Conservation (phyloP, 2,888 invertebrate species). For the Limnephilus auricula region DNA sequence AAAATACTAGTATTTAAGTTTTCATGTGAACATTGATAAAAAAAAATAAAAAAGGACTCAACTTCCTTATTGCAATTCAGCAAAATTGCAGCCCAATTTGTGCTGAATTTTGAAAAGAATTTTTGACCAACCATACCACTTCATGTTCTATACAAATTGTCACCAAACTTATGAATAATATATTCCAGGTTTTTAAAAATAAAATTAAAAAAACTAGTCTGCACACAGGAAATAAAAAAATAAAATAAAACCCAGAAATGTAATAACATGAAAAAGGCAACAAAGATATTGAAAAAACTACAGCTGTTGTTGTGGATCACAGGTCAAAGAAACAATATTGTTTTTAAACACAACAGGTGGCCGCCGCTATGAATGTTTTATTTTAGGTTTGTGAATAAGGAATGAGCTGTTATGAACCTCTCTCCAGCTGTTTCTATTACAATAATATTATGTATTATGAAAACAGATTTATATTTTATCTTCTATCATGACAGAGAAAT, state of each 20-base stretch:
- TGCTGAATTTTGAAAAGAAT: too few species aligned
- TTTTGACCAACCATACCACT: too few species aligned
- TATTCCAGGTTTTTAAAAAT: not conserved
- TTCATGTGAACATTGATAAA: too few species aligned
- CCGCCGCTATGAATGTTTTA: not conserved
- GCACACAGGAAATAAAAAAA: too few species aligned
- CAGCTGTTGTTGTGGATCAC: not conserved
- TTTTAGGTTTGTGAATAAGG: not conserved
- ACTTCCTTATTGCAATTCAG: too few species aligned
- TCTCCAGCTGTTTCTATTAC: not conserved
- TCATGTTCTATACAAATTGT: too few species aligned
- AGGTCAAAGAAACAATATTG: not conserved
- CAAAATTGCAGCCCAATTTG: too few species aligned
- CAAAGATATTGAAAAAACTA: not conserved
- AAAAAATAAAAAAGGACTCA: too few species aligned
- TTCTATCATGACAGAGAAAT: not conserved
- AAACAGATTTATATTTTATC: not conserved
- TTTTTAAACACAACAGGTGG: constrained; percentile 26
- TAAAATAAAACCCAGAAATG: not conserved
- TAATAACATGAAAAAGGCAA: not conserved
- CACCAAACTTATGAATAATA: too few species aligned
- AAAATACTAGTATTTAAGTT: too few species aligned
- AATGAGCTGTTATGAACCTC: not conserved
- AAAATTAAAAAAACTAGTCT: not conserved
- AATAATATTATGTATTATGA: not conserved